phyloP scores from a whole-genome alignment of 1,140 invertebrate genomes.

The Teleopsis dalmanni region DNA sequence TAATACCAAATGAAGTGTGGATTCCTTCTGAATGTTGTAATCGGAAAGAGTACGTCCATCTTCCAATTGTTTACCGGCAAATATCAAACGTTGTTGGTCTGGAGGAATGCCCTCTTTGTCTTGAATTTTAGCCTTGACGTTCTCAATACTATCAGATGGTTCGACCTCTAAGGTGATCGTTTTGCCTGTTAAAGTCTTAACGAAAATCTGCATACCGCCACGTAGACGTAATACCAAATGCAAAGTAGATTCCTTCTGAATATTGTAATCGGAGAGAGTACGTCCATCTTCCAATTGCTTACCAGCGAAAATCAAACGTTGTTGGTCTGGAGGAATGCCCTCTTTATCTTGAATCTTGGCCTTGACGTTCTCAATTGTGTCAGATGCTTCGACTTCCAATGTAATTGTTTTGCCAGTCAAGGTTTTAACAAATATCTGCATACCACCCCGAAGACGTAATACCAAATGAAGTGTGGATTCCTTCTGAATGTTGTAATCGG shows the following conservation, averaged over 20 bases:
- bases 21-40: conserved; percentile 83
- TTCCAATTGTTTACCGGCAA: conserved; percentile 70
- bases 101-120: conserved; percentile 65
- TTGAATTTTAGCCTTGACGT: conserved; percentile 72
- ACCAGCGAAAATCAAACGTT: conserved; percentile 49
- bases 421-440: conserved; percentile 93
- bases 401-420: conserved; percentile 90
- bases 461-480: conserved; percentile 85
- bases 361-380: conserved; percentile 69
- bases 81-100: conserved; percentile 65
- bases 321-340: conserved; percentile 57
- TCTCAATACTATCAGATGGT: conserved; percentile 70
- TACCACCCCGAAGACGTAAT: conserved; percentile 83
- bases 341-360: conserved; percentile 67
- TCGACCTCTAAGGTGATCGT: conserved; percentile 75
- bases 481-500: conserved; percentile 89
- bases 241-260: conserved; percentile 57
- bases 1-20: conserved; percentile 79
- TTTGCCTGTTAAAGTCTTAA: conserved; percentile 74
- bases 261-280: conserved; percentile 52
- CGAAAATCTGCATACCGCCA: conserved; percentile 66
- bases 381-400: conserved; percentile 61
- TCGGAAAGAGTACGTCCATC: conserved; percentile 70
- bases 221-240: conserved; percentile 56
- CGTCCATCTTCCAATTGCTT: conserved; percentile 60